Conservation (phyloP, 2,888 invertebrate species). For the Leucophenga montana region DNA sequence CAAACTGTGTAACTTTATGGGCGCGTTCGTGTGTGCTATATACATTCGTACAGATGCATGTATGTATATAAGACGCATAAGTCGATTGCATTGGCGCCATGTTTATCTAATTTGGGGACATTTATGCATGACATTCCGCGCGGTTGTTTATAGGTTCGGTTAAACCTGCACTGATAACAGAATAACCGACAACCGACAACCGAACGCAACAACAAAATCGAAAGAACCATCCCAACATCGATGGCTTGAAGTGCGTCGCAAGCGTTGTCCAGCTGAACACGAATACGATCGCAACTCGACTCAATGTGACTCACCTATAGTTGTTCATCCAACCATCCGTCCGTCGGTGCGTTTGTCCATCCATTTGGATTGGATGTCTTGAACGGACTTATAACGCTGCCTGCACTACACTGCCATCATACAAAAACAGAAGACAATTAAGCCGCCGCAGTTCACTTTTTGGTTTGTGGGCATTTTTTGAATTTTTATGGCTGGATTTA, state of each 20-base stretch:
- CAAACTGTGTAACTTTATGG: conserved; percentile 31
- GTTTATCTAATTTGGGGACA: conserved; percentile 74
- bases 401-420: not conserved
- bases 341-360: not conserved
- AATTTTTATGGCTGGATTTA: conserved; percentile 31
- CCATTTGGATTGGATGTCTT: conserved; percentile 22
- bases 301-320: conserved; percentile 21
- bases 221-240: not conserved
- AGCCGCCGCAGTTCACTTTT: conserved; percentile 38
- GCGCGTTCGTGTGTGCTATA: conserved; percentile 10
- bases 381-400: conserved; percentile 28
- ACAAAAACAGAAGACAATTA: conserved; percentile 52
- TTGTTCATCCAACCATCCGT: not conserved
- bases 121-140: conserved; percentile 73
- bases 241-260: not conserved
- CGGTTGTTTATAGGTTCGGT: conserved; percentile 72
- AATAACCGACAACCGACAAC: conserved; percentile 19
- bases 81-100: conserved; percentile 73
- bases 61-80: conserved; percentile 35
- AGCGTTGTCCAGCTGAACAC: not conserved
- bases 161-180: conserved; percentile 72
- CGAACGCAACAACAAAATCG: not conserved
- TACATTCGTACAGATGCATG: conserved; percentile 5
- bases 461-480: conserved; percentile 37
- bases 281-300: too few species aligned